Evolutionary conservation across 1,140 invertebrate species (phyloP).

Genomic region (Ceratitis capitata): DNA sequence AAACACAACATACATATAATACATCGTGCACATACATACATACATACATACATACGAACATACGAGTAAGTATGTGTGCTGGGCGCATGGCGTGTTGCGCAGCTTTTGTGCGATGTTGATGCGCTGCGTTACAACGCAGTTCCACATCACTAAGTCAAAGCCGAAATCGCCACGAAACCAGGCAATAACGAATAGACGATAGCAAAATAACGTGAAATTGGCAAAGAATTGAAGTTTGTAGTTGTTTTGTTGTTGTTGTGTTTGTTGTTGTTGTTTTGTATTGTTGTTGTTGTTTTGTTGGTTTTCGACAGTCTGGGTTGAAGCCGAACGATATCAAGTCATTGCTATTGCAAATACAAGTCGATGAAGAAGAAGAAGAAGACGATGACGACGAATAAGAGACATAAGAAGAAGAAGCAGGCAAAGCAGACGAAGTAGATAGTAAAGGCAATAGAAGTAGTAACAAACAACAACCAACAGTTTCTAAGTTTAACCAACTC

Average conservation of each 20-base stretch:
- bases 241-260: not conserved
- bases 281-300: not conserved
- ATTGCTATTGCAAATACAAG: not conserved
- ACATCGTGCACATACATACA: not conserved
- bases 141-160: constrained; percentile 16
- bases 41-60: not conserved
- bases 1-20: not conserved
- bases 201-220: not conserved
- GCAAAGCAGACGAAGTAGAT: not conserved
- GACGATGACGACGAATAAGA: not conserved
- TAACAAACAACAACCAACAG: not conserved
- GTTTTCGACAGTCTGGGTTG: too few species aligned
- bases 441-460: too few species aligned
- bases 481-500: too few species aligned
- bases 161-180: not conserved
- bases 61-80: not conserved
- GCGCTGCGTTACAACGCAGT: not conserved
- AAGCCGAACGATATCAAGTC: too few species aligned
- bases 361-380: not conserved
- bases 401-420: not conserved
- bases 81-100: not conserved
- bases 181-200: not conserved
- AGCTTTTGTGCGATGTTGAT: not conserved
- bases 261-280: not conserved
- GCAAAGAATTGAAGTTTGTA: not conserved